Conservation (phyloP, 2,113 vertebrate species). For the Zosterops japonicus region DNA sequence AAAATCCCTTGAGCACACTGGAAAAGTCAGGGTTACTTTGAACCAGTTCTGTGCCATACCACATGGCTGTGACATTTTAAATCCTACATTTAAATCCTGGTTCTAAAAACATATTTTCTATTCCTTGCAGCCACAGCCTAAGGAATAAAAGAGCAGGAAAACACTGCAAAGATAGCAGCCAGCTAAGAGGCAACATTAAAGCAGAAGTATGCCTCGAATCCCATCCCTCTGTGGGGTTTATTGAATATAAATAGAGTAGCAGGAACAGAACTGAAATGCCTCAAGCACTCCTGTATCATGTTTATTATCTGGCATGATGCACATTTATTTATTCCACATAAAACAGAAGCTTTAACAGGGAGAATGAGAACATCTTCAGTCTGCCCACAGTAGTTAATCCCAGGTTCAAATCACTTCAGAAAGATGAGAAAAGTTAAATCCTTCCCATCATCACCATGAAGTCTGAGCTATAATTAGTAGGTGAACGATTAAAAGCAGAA, state of each 20-base stretch:
- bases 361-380: slow-evolving; percentile 12
- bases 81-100: not conserved
- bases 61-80: not conserved
- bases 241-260: slow-evolving; percentile 33
- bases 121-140: not conserved
- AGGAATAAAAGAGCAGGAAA: slow-evolving; percentile 14
- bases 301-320: slow-evolving; percentile 16
- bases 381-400: slow-evolving; percentile 20
- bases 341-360: slow-evolving; percentile 1
- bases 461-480: slow-evolving; percentile 26
- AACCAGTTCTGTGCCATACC: not conserved
- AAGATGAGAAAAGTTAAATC: slow-evolving; percentile 35
- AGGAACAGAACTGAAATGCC: not conserved
- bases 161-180: not conserved
- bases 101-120: slow-evolving; percentile 14
- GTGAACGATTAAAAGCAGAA: not conserved
- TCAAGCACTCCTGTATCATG: not conserved
- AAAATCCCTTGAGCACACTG: not conserved
- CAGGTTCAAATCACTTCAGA: slow-evolving; percentile 15
- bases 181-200: slow-evolving; percentile 31
- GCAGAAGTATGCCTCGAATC: slow-evolving; percentile 18
- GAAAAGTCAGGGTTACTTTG: not conserved
- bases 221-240: not conserved
- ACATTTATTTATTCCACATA: slow-evolving; percentile 42
- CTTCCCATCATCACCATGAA: not conserved